Conservation (phyloP, 2,888 invertebrate genomes). For the Cremastobaeus sp. region DNA sequence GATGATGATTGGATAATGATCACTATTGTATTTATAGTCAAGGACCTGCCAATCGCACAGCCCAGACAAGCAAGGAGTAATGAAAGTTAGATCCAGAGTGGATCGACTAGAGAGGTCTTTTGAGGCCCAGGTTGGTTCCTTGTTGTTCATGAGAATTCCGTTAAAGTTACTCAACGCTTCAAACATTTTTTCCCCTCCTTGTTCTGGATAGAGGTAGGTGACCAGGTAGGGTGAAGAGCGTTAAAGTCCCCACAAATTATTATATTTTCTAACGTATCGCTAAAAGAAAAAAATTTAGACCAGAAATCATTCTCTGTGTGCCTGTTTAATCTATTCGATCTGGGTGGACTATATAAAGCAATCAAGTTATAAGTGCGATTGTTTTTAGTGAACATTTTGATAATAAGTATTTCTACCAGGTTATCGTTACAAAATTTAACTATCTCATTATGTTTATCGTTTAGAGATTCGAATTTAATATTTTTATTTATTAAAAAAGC, state of each 20-base stretch:
- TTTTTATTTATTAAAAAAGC: too few species aligned
- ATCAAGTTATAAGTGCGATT: too few species aligned
- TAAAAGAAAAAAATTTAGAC: slow-evolving; percentile 4
- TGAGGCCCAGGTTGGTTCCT: slow-evolving; percentile 12
- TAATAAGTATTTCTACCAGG: too few species aligned
- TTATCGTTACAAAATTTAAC: too few species aligned
- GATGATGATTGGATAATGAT: slow-evolving; percentile 7
- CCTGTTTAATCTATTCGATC: too few species aligned
- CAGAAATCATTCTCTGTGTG: too few species aligned
- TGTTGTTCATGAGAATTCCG: too few species aligned
- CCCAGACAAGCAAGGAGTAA: background rate
- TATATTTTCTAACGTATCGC: background rate
- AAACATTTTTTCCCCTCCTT: slow-evolving; percentile 8
- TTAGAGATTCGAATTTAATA: too few species aligned
- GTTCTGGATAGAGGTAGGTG: background rate
- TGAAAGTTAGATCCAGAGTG: slow-evolving; percentile 18
- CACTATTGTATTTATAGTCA: slow-evolving; percentile 14
- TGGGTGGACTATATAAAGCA: too few species aligned
- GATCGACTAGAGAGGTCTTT: background rate
- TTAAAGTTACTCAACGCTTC: too few species aligned
- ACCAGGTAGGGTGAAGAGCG: background rate
- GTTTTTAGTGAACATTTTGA: too few species aligned
- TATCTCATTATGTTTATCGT: too few species aligned
- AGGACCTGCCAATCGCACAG: slow-evolving; percentile 23
- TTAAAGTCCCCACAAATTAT: slow-evolving; percentile 26